A percentile compares a stretch with the other conserved stretches of the same genome.
These are phyloP conservation scores for Neodon shergylaensis DNA, from an alignment of 2,113 vertebrate genomes.

Conservation along the genomic window DNA sequence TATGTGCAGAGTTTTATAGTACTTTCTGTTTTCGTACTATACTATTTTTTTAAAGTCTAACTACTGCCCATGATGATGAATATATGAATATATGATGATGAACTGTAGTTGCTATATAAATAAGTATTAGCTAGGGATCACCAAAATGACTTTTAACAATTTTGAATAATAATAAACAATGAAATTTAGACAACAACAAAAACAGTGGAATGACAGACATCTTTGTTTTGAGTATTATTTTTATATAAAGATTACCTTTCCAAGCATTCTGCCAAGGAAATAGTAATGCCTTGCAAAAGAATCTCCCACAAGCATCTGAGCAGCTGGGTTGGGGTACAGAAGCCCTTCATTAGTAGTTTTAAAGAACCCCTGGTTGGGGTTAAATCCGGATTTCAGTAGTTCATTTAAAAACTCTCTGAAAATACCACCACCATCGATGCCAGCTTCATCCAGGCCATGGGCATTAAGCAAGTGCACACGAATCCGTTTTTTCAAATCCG, in stretches of 20 bases:
- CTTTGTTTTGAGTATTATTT: neutral
- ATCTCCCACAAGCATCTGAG: constrained; percentile 95
- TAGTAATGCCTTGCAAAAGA: constrained; percentile 97
- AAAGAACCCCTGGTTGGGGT: constrained; percentile 98
- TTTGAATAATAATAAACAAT: neutral
- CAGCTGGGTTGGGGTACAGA: constrained; percentile 95
- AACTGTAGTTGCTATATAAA: neutral
- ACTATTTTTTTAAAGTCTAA: rapidly evolving
- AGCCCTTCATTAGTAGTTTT: constrained; percentile 98
- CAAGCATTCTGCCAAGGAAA: constrained; percentile 97
- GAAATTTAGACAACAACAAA: neutral
- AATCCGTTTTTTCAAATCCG: constrained; percentile 96
- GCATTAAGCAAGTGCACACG: constrained; percentile 97
- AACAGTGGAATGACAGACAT: neutral
- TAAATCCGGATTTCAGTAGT: constrained; percentile 97
- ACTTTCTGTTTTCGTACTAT: neutral
- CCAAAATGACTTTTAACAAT: neutral
- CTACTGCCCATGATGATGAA: rapidly evolving
- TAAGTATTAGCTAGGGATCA: neutral
- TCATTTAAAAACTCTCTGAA: constrained; percentile 98
- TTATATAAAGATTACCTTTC: constrained; percentile 90
- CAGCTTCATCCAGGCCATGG: constrained; percentile 97
- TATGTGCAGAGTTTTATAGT: neutral
- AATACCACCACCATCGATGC: constrained; percentile 98
- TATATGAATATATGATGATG: neutral